Evolutionary conservation across 2,797 vertebrate genomes (phyloP), one percentile per base, ranked within the genome.

Genomic region (Heliangelus exortis): DNA sequence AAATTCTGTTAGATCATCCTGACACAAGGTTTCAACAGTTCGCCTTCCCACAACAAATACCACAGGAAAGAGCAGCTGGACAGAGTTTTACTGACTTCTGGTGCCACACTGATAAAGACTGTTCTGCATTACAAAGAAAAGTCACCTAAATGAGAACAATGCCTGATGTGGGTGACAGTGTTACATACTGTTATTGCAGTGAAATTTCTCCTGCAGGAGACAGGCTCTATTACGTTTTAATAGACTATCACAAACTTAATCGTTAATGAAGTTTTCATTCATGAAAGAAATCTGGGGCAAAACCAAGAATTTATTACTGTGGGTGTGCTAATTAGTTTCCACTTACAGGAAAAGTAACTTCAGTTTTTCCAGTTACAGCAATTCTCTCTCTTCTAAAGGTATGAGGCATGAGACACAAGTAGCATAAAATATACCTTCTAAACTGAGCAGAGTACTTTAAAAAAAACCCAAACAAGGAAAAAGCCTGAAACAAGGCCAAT

Each of bases 121-220:
- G 61, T 31, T 55, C 62, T 36, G 39, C 26, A 3, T 1, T 25
- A 55, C 1, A 0, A n/a, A 31, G 25, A 25, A 21, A 36, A 21
- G 23, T 8, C 68, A 57, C 28, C 41, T 36, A 4, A 2, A 6
- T 0, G 11, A 66, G 63, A 23, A 67, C 39, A 31, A 36, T 2
- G 10, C 47, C 10, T 1, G 1, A 19, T 5, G 16, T 3, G 5
- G 28, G 3, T 51, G 31, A 33, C 45, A 65, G 39, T 1, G 1
- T 10, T 14, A 62, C 4, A 9, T 12, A 34, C 41, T 39, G 25
- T 23, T 53, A 72, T 13, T 66, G 26, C 72, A 74, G 12, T 25
- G 19, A 7, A 47, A 66, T 12, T 28, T 53, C 39, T 84, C 50
- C 55, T 69, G 20, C 16, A 54, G 54, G 0, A 55, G 18, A 48